Conservation (phyloP, 2,797 vertebrate genomes). For the Lagocephalus sceleratus region DNA sequence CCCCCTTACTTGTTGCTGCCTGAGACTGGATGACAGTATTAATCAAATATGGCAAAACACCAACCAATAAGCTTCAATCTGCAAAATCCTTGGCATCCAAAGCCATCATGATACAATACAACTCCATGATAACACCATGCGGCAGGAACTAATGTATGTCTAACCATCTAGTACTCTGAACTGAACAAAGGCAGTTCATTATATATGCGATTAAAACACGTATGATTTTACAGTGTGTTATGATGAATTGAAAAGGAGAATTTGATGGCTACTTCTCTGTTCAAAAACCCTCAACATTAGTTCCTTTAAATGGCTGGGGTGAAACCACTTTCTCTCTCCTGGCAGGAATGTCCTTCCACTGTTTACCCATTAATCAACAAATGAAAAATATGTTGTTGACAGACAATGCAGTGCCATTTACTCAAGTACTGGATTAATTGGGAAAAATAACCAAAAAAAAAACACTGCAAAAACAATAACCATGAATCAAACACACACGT, state of each 20-base stretch:
- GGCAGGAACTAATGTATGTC: slow-evolving; percentile 5
- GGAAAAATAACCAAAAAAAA: too few species aligned
- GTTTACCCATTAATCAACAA: not conserved
- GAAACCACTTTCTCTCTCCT: not conserved
- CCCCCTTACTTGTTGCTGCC: not conserved
- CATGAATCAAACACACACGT: too few species aligned
- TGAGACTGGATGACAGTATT: slow-evolving; percentile 36
- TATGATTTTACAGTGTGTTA: slow-evolving; percentile 5
- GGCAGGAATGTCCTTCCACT: not conserved
- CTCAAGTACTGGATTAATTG: too few species aligned
- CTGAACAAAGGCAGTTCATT: slow-evolving; percentile 21
- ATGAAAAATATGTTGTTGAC: not conserved
- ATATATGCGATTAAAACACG: slow-evolving; percentile 17
- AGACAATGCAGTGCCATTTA: too few species aligned
- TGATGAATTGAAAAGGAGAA: slow-evolving; percentile 6
- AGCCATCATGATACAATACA: slow-evolving; percentile 10
- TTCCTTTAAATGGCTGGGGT: slow-evolving; percentile 5
- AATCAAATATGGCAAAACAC: slow-evolving; percentile 39
- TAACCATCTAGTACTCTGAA: too few species aligned
- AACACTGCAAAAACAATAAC: too few species aligned
- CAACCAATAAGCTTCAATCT: slow-evolving; percentile 12
- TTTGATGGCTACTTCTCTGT: slow-evolving; percentile 12
- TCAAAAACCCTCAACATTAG: slow-evolving; percentile 11
- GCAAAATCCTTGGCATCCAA: slow-evolving; percentile 23
- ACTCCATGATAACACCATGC: slow-evolving; percentile 1